These are phyloP conservation scores for Malthinus seriepunctatus DNA, from an alignment of 2,888 invertebrate genomes.

Conservation along the genomic window DNA sequence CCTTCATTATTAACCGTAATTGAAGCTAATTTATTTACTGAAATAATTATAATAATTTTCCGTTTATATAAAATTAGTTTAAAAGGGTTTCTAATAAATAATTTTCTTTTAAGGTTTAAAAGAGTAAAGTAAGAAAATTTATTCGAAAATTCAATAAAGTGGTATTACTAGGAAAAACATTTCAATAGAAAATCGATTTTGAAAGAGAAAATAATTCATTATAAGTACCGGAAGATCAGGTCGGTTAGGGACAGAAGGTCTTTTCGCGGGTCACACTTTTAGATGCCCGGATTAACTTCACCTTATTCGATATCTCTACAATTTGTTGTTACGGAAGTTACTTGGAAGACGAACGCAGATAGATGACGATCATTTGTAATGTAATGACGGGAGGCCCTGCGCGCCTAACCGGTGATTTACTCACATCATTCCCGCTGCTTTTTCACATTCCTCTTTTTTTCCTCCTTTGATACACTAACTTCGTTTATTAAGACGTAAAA, in stretches of 20 bases:
- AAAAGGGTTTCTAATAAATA: neutral
- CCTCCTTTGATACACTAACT: conserved; percentile 13
- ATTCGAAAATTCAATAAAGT: conserved; percentile 1
- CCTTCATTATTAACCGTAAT: neutral
- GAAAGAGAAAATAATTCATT: conserved; percentile 31
- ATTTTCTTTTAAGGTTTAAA: neutral
- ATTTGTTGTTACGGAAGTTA: conserved; percentile 42
- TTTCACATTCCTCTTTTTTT: conserved; percentile 20
- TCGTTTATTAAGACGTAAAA: conserved; percentile 24
- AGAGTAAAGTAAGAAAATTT: neutral
- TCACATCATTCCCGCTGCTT: conserved; percentile 40
- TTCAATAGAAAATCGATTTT: conserved; percentile 16
- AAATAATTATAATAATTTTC: neutral
- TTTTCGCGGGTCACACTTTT: conserved; percentile 28
- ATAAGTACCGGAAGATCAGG: conserved; percentile 35
- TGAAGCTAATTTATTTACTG: conserved; percentile 3
- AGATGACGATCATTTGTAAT: conserved; percentile 51
- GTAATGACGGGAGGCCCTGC: conserved; percentile 47
- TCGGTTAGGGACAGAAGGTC: conserved; percentile 32
- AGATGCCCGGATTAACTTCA: conserved; percentile 30
- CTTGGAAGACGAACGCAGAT: conserved; percentile 47
- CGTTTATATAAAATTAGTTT: neutral
- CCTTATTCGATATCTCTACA: conserved; percentile 35
- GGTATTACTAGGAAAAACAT: neutral
- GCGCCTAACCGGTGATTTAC: conserved; percentile 50